These are phyloP conservation scores for Micromys minutus DNA, from an alignment of 2,113 vertebrate species.

Conservation along the genomic window DNA sequence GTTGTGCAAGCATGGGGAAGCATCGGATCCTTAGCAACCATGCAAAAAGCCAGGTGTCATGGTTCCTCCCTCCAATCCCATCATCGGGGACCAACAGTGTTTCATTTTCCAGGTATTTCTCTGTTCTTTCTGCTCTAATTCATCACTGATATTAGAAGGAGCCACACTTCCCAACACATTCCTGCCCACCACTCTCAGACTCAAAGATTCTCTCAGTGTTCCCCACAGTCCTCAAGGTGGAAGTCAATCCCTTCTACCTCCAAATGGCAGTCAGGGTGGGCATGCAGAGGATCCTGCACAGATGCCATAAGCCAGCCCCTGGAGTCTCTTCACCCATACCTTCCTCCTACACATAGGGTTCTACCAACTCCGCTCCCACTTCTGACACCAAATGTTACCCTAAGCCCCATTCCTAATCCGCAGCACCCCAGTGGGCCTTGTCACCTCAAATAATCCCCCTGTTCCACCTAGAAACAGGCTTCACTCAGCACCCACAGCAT, in stretches of 20 bases:
- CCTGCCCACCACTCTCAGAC: background rate
- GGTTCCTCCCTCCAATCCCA: background rate
- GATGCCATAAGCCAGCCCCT: background rate
- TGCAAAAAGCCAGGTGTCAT: too few relatives aligned
- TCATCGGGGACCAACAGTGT: background rate
- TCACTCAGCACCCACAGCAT: background rate
- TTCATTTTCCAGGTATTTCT: background rate
- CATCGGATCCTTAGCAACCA: background rate
- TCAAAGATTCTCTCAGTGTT: background rate
- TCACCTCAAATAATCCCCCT: background rate
- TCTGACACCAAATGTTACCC: background rate
- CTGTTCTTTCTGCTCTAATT: background rate
- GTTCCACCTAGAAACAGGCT: background rate
- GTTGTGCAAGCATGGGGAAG: background rate
- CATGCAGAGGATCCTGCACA: background rate
- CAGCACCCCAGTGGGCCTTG: background rate
- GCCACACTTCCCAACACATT: background rate
- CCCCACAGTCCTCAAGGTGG: background rate
- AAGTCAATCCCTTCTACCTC: background rate
- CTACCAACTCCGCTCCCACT: background rate
- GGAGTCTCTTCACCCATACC: background rate
- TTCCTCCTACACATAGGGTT: background rate
- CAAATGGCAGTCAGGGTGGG: rapidly evolving
- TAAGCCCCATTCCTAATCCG: background rate
- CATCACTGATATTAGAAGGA: background rate